Conservation (phyloP, 2,888 invertebrate genomes). For the Troides oblongomaculatus region DNA sequence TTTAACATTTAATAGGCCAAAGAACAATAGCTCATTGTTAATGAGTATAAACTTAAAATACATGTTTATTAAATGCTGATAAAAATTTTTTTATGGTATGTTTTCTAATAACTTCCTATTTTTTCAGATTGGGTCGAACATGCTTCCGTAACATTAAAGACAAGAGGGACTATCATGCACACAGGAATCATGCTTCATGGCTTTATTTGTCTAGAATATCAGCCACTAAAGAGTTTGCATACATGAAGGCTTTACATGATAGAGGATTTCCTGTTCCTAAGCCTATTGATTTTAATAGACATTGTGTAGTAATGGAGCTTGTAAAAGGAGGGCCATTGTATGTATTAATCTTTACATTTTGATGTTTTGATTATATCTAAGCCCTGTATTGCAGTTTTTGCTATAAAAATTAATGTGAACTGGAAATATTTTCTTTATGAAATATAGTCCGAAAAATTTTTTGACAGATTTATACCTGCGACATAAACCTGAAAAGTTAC, state of each 20-base stretch:
- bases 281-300: constrained; percentile 96
- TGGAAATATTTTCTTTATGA: too few relatives aligned
- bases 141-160: constrained; percentile 97
- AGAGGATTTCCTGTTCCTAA: constrained; percentile 96
- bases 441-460: too few relatives aligned
- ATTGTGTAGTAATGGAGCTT: constrained; percentile 98
- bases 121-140: constrained; percentile 90
- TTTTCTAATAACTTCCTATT: background rate
- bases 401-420: too few relatives aligned
- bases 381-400: too few relatives aligned
- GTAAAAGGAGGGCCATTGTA: constrained; percentile 90
- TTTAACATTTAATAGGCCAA: too few relatives aligned
- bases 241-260: constrained; percentile 95
- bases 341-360: constrained; percentile 49
- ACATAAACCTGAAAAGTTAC: too few relatives aligned
- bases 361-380: too few relatives aligned
- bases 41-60: too few relatives aligned
- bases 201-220: constrained; percentile 97
- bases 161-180: constrained; percentile 97
- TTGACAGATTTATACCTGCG: too few relatives aligned
- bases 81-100: too few relatives aligned
- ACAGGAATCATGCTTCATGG: constrained; percentile 95
- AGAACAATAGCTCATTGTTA: too few relatives aligned
- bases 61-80: too few relatives aligned
- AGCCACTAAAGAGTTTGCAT: constrained; percentile 98